These are phyloP conservation scores for Bombus breviceps DNA, from an alignment of 1,140 invertebrate species.

Conservation along the genomic window DNA sequence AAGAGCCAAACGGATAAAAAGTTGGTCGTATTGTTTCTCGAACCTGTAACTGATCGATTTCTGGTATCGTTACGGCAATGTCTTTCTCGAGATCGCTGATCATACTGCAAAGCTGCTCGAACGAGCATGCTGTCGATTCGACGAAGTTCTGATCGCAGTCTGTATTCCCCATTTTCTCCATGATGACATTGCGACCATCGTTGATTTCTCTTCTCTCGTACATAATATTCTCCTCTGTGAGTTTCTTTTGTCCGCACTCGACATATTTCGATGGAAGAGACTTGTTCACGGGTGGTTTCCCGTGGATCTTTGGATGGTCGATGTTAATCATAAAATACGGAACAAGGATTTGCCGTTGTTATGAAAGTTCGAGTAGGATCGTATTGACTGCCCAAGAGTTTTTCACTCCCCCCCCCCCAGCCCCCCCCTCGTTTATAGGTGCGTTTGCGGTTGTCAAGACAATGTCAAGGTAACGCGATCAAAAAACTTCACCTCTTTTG, in stretches of 20 bases:
- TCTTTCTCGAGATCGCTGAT: slow-evolving; percentile 74
- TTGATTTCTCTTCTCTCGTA: background rate
- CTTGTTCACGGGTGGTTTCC: slow-evolving; percentile 48
- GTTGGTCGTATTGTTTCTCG: background rate
- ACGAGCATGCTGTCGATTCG: slow-evolving; percentile 68
- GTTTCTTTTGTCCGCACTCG: background rate
- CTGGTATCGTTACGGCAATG: slow-evolving; percentile 29
- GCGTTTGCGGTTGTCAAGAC: background rate
- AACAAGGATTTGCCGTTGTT: background rate
- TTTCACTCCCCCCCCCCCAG: no score
- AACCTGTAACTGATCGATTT: slow-evolving; percentile 26
- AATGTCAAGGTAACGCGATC: background rate
- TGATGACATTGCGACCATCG: no score
- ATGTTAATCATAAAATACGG: slow-evolving; percentile 39
- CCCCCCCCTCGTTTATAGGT: background rate
- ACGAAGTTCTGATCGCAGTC: slow-evolving; percentile 76
- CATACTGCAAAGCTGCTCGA: slow-evolving; percentile 75
- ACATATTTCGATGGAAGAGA: background rate
- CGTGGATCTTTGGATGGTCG: slow-evolving; percentile 17
- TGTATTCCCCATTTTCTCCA: background rate
- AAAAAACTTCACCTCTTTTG: background rate
- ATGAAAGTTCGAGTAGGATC: background rate
- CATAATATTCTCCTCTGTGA: background rate
- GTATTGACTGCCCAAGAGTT: background rate
- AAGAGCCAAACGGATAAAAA: no score